Evolutionary conservation across 2,797 vertebrate species (phyloP).

Genomic region (Xenopus petersii): DNA sequence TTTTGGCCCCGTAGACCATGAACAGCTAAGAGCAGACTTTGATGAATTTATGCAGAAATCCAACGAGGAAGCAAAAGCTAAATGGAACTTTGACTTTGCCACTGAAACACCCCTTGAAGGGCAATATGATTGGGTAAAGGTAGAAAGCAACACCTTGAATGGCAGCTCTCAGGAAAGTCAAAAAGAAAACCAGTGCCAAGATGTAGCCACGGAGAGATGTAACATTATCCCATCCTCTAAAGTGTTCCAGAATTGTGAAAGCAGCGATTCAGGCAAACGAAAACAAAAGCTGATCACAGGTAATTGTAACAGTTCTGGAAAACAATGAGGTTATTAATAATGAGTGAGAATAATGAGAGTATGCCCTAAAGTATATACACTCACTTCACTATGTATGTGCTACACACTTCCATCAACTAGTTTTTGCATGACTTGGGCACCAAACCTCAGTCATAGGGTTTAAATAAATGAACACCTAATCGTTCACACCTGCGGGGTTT

Average conservation of each 20-base stretch:
- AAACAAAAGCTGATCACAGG: conserved; percentile 88
- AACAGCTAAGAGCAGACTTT: conserved; percentile 76
- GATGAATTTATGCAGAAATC: conserved; percentile 61
- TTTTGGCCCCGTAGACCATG: conserved; percentile 81
- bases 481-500: too few species aligned
- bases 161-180: background rate
- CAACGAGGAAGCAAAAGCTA: conserved; percentile 72
- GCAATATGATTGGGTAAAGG: conserved; percentile 76
- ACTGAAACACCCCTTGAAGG: conserved; percentile 77
- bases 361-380: too few species aligned
- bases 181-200: background rate
- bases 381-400: too few species aligned
- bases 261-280: conserved; percentile 52
- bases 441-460: too few species aligned
- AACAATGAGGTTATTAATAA: too few species aligned
- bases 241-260: background rate
- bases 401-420: too few species aligned
- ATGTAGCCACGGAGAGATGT: background rate
- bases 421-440: too few species aligned
- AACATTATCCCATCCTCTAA: background rate
- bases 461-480: too few species aligned
- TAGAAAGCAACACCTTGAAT: background rate
- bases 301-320: background rate
- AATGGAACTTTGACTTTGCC: conserved; percentile 89
- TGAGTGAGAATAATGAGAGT: too few species aligned